These are phyloP conservation scores for Yasuhikotakia modesta DNA, from an alignment of 2,797 vertebrate species.

Conservation along the genomic window DNA sequence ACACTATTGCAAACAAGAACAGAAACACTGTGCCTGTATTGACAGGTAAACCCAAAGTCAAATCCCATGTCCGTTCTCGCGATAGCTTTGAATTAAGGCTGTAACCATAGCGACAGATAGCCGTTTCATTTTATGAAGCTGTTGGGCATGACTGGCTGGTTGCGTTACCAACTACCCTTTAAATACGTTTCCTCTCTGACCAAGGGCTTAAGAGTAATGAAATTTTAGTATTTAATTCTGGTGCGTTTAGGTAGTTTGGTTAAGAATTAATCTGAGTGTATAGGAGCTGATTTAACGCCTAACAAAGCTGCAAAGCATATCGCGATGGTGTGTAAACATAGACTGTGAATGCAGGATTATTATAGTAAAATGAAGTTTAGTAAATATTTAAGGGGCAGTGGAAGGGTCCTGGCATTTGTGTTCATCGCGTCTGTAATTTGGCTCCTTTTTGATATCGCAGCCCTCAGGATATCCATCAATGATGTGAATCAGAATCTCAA, in stretches of 20 bases:
- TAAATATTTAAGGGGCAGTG: constrained; percentile 87
- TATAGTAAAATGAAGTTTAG: constrained; percentile 72
- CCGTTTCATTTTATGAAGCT: too few relatives aligned
- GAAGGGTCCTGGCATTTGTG: constrained; percentile 85
- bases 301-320: neutral
- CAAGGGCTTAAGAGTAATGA: neutral
- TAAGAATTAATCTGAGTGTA: too few relatives aligned
- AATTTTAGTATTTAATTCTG: neutral
- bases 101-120: neutral
- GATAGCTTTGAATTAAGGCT: neutral
- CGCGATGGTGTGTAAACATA: neutral
- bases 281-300: neutral
- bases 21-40: neutral
- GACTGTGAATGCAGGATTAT: neutral
- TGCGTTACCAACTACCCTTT: too few relatives aligned
- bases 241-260: neutral
- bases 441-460: constrained; percentile 94
- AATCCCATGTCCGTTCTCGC: constrained; percentile 17
- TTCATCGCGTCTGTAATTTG: constrained; percentile 89
- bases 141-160: too few relatives aligned
- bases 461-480: constrained; percentile 85
- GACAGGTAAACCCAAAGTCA: constrained; percentile 18
- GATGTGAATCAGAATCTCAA: constrained; percentile 74
- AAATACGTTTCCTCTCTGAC: neutral
- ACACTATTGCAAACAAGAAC: neutral